Conservation (phyloP, 2,113 vertebrate species). For the Hyperopisus bebe region DNA sequence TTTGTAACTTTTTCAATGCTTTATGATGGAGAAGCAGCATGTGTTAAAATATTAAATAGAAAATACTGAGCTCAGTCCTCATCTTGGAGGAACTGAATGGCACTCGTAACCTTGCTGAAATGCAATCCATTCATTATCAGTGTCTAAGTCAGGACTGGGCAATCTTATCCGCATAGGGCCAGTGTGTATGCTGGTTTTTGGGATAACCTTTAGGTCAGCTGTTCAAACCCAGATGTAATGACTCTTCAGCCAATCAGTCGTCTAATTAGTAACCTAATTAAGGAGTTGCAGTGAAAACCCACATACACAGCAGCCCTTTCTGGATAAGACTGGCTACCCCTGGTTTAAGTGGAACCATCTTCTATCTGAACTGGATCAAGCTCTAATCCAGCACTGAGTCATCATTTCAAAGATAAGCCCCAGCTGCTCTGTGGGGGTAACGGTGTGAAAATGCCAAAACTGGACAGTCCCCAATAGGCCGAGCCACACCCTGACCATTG, state of each 20-base stretch:
- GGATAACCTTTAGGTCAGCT: not conserved
- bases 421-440: not conserved
- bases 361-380: not conserved
- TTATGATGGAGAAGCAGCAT: not conserved
- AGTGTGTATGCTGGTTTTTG: too few relatives aligned
- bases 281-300: not conserved
- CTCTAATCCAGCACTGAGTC: not conserved
- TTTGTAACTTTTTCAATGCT: not conserved
- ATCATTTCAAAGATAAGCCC: not conserved
- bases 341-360: not conserved
- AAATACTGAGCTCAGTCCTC: not conserved
- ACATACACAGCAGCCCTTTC: not conserved
- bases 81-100: not conserved
- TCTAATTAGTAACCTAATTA: not conserved
- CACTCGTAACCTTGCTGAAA: not conserved
- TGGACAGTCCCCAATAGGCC: not conserved
- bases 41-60: not conserved
- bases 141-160: not conserved
- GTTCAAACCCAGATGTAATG: not conserved
- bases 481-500: not conserved
- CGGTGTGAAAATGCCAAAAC: not conserved
- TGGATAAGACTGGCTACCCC: not conserved
- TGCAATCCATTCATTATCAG: not conserved
- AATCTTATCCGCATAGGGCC: not conserved
- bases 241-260: not conserved